Conservation (phyloP, 2,888 invertebrate species). For the Chalcis sispes region DNA sequence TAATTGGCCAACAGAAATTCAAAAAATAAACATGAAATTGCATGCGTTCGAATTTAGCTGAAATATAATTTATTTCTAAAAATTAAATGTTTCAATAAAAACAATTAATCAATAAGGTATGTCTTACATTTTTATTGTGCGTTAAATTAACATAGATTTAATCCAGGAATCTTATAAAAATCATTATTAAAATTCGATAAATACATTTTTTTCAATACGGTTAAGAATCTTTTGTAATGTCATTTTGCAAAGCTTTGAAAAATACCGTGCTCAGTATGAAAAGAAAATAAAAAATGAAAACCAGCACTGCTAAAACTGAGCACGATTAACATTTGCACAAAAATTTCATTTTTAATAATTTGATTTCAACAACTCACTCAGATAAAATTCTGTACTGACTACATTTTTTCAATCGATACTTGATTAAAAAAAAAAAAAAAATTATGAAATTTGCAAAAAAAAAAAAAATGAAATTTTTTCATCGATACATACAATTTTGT, state of each 20-base stretch:
- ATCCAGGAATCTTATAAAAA: background rate
- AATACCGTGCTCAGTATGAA: slow-evolving; percentile 60
- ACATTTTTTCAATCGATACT: background rate
- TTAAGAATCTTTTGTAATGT: too few species aligned
- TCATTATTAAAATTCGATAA: background rate
- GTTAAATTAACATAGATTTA: too few species aligned
- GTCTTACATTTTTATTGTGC: too few species aligned
- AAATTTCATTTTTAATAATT: too few species aligned
- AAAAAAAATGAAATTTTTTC: too few species aligned
- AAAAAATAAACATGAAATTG: slow-evolving; percentile 4
- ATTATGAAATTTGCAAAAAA: too few species aligned
- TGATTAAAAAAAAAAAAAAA: too few species aligned
- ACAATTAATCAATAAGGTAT: background rate
- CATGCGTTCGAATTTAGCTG: slow-evolving; percentile 24
- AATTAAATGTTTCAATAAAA: background rate
- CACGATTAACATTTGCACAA: too few species aligned
- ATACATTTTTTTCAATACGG: background rate
- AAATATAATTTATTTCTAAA: background rate
- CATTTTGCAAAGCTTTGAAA: slow-evolving; percentile 51
- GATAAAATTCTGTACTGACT: background rate
- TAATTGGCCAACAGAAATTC: slow-evolving; percentile 1
- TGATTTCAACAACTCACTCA: background rate
- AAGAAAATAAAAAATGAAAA: slow-evolving; percentile 61
- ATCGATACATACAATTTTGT: too few species aligned
- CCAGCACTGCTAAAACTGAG: too few species aligned